Conservation (phyloP, 1,140 invertebrate species). For the Melanaphis sacchari region DNA sequence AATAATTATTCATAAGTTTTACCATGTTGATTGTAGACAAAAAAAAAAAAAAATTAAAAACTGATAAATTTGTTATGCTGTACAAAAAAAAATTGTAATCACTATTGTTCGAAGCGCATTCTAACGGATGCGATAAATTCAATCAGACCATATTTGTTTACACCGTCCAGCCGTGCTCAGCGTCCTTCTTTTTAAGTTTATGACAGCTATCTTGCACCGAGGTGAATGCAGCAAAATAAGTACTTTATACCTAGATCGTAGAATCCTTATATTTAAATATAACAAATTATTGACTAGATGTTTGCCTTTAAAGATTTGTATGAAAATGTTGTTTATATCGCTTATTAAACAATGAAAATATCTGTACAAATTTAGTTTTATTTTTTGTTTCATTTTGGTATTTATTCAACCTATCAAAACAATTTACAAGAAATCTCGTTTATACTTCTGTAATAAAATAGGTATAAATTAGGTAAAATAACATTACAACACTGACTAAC, state of each 20-base stretch:
- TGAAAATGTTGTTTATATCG: not conserved
- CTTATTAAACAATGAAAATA: not conserved
- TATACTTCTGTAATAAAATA: not conserved
- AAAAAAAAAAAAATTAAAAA: too few relatives aligned
- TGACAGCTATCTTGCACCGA: not conserved
- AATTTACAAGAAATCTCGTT: not conserved
- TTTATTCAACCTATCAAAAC: not conserved
- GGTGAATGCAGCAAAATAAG: too few relatives aligned
- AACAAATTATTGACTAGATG: not conserved
- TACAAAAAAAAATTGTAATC: not conserved
- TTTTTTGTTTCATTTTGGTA: not conserved
- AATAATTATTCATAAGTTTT: too few relatives aligned
- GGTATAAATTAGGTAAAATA: not conserved
- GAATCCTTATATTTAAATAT: not conserved
- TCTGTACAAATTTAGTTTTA: not conserved
- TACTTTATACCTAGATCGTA: not conserved
- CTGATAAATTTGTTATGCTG: too few relatives aligned
- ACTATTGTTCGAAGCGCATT: too few relatives aligned
- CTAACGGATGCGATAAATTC: too few relatives aligned
- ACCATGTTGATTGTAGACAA: too few relatives aligned
- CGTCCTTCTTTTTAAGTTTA: not conserved
- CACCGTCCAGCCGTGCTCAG: not conserved
- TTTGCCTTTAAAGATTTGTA: not conserved
- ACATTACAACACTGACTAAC: not conserved
- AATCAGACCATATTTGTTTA: too few relatives aligned